phyloP scores from a whole-genome alignment of 92 coral and sea anemone species.

The Phymanthus crucifer region DNA sequence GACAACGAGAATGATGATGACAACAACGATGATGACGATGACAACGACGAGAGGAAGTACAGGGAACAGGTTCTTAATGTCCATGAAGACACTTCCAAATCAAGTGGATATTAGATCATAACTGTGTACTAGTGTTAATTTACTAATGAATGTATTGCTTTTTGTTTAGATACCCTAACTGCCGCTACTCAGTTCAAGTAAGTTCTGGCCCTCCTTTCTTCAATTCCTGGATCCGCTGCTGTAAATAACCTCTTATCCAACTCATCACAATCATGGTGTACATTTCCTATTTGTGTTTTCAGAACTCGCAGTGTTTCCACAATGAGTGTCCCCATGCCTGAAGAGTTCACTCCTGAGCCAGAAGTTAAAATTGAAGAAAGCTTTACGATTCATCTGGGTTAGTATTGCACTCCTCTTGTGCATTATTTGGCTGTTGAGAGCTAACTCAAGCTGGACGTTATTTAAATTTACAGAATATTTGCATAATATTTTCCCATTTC shows the following conservation, averaged over 20 bases:
- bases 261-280: neutral
- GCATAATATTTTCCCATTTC: no score
- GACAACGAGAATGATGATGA: no score
- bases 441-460: no score
- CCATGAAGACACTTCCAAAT: conserved; percentile 80
- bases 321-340: conserved; percentile 62
- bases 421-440: no score
- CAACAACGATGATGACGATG: no score
- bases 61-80: conserved; percentile 97
- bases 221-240: neutral
- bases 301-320: conserved; percentile 80
- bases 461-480: no score
- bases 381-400: conserved; percentile 93
- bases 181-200: conserved; percentile 28
- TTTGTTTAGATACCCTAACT: conserved; percentile 1
- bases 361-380: conserved; percentile 86
- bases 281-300: neutral
- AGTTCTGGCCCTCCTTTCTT: neutral
- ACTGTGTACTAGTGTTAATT: no score
- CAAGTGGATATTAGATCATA: neutral
- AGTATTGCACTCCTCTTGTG: neutral
- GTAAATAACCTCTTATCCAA: no score
- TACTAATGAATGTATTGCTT: neutral
- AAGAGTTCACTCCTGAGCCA: conserved; percentile 67
- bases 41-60: conserved; percentile 86